Base-by-base conservation (phyloP, 2,888 invertebrate species). In the Eudasyphora cyanicolor region DNA sequence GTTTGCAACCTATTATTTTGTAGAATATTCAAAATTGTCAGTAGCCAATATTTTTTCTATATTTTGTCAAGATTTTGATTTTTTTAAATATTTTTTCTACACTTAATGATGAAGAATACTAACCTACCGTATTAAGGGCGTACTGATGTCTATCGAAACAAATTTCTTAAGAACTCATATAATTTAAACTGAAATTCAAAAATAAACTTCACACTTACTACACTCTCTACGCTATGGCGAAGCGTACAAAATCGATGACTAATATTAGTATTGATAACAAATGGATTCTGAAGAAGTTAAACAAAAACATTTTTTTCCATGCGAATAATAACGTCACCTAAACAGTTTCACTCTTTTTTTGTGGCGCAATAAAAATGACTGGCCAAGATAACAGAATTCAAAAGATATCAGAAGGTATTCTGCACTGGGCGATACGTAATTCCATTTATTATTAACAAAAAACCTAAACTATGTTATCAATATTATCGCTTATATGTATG, bases 301-400 rank as follows among this genome's bases (percentile, higher is more conserved):
- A 45, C n/a, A 45, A 45, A 45, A n/a, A 45, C 2, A n/a, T 8
- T 32, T 32, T n/a, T n/a, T 32, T 7, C 45, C 45, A n/a, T 54
- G 14, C 27, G 57, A n/a, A n/a, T n/a, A n/a, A 45, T 32, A 60
- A 12, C 60, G 60, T 32, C 60, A 60, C 6, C 60, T 54, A 57
- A 51, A 19, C 2, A 27, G 14, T 27, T 27, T 8, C 51, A 21
- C 12, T 54, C 14, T 7, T 14, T 14, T 60, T 32, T 60, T n/a
- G 29, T 24, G 29, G 27, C 27, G 57, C 10, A 57, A 57, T 12
- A 60, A 12, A 57, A 60, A 60, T 32, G 29, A 60, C 29, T n/a
- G 60, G 32, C 4, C n/a, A 12, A 14, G 14, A 24, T 10, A 27
- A 57, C 57, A 4, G 27, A 10, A 57, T n/a, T 5, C n/a, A 29